Base-by-base conservation (phyloP, 2,113 vertebrate species). In the Pleuronectes platessa region DNA sequence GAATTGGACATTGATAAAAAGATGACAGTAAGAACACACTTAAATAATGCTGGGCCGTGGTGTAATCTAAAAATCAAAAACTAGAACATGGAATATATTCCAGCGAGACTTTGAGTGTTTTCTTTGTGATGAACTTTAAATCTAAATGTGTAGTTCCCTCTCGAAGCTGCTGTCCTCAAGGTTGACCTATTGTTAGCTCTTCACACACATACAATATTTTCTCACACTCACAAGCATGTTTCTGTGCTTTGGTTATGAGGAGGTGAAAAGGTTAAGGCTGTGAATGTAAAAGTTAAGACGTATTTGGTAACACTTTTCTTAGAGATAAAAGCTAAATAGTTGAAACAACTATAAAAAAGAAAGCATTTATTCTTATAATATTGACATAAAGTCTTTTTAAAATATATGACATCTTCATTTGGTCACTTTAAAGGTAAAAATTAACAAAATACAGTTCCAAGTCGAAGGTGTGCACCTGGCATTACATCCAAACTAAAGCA, bases 391-490 rank as follows among this genome's bases (percentile, higher is more conserved):
- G 87, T 87, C 90, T 69, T 88, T 81, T 92, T 68, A 90, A 93
- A 94, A 94, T 92, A 94, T 93, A 85, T 87, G 79, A 86, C 89
- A 90, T 93, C 90, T 93, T 93, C 88, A 85, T 93, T 93, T 92
- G 90, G 89, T 90, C 81, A 91, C 56, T 83, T 90, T 88, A 77
- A 85, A 89, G 53, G 54, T 69, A 69, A 79, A 45, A 82, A 84
- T 68, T 17, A 76, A 87, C 63, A 86, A 88, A 88, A 76, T 51
- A 82, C 69, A 81, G 73, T 65, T 90, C 63, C 71, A 6, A 64
- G 76, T 80, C 47, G 68, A 63, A 78, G 74, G 85, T 63, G 72
- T 79, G 26, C 20, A 78, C 66, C 69, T 64, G 37, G 6, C 66
- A 75, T 40, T n/a, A 81, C 27, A 58, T 76, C 7, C 42, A 81